A percentile compares a stretch with the other conserved stretches of the same genome.
These are phyloP conservation scores for Agapornis canus DNA, from an alignment of 2,797 vertebrate species.

Conservation along the genomic window DNA sequence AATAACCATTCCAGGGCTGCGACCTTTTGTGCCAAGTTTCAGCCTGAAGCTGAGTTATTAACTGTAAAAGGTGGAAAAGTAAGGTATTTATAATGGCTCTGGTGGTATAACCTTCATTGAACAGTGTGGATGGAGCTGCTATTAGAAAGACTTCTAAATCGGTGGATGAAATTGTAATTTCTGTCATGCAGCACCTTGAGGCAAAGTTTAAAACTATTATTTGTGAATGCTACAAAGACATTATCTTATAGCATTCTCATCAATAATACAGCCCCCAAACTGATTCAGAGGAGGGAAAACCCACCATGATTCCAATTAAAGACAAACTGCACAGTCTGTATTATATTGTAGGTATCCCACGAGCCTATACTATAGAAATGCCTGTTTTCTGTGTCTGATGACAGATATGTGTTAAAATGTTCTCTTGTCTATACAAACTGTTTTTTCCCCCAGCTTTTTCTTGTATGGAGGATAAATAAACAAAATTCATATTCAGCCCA, in stretches of 20 bases:
- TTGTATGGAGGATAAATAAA: constrained; percentile 68
- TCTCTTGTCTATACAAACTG: constrained; percentile 29
- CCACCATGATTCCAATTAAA: constrained; percentile 14
- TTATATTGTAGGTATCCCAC: constrained; percentile 8
- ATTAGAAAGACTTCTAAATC: constrained; percentile 28
- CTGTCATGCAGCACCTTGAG: constrained; percentile 52
- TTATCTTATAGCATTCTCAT: constrained; percentile 41
- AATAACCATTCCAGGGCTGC: not conserved
- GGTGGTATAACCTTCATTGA: constrained; percentile 39
- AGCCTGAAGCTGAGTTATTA: constrained; percentile 48
- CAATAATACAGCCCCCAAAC: constrained; percentile 41
- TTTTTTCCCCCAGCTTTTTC: constrained; percentile 52
- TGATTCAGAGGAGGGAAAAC: not conserved
- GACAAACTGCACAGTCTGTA: not conserved
- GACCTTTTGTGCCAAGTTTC: constrained; percentile 27
- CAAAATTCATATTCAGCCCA: constrained; percentile 70
- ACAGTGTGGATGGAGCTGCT: not conserved
- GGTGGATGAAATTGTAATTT: constrained; percentile 46
- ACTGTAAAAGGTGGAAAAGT: constrained; percentile 3
- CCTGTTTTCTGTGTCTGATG: not conserved
- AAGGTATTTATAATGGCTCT: constrained; percentile 5
- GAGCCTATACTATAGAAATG: constrained; percentile 31
- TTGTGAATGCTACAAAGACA: constrained; percentile 60
- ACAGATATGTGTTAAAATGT: constrained; percentile 34
- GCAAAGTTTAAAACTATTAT: constrained; percentile 72